Conservation (phyloP, 2,888 invertebrate genomes). For the Leucoptera coffeella region DNA sequence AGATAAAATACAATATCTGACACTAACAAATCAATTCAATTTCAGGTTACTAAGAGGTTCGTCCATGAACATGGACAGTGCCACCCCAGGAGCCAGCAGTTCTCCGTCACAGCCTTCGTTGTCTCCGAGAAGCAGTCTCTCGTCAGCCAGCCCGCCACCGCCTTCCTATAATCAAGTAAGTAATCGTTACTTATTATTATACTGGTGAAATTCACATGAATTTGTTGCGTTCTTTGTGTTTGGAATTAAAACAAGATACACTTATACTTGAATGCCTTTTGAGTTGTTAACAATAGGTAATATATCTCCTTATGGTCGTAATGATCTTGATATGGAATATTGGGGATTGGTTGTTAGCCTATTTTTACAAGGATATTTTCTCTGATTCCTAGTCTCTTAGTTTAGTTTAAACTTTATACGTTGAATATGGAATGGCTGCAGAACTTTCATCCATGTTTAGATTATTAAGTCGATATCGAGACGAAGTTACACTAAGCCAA, state of each 20-base stretch:
- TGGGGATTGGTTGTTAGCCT: neutral
- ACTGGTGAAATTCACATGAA: too few relatives aligned
- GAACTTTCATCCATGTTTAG: too few relatives aligned
- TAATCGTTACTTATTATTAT: too few relatives aligned
- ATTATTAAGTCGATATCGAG: too few relatives aligned
- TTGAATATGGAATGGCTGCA: too few relatives aligned
- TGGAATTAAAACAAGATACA: neutral
- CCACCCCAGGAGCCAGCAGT: constrained; percentile 62
- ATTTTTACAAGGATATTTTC: too few relatives aligned
- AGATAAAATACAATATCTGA: too few relatives aligned
- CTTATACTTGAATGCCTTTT: neutral
- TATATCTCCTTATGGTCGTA: neutral
- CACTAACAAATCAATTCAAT: too few relatives aligned
- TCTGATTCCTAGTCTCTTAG: too few relatives aligned
- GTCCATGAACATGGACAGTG: constrained; percentile 36
- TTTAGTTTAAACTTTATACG: too few relatives aligned
- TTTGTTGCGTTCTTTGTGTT: constrained; percentile 1
- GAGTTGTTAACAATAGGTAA: neutral
- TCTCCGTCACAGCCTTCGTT: constrained; percentile 71
- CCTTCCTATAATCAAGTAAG: constrained; percentile 40
- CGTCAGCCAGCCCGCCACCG: constrained; percentile 82
- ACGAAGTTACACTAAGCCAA: too few relatives aligned
- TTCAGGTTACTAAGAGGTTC: constrained; percentile 52
- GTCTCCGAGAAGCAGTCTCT: constrained; percentile 79
- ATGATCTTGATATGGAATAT: neutral